Evolutionary conservation across 2,113 vertebrate genomes (phyloP).

Genomic region (Tetrao urogallus): DNA sequence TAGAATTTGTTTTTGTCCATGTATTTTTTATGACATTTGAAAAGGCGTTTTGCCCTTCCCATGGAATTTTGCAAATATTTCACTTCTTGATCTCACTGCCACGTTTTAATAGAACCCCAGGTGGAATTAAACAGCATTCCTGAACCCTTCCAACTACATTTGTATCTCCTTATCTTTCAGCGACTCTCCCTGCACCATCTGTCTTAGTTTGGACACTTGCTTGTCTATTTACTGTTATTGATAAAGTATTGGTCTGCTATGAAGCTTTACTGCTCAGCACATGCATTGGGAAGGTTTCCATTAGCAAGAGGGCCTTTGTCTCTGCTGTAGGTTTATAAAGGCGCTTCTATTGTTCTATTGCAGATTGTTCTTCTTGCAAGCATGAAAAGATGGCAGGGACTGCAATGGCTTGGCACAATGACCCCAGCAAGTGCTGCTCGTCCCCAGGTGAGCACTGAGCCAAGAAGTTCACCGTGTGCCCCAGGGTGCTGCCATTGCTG

Average conservation of each 20-base stretch:
- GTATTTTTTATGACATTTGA: too few relatives aligned
- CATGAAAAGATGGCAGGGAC: not conserved
- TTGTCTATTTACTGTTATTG: not conserved
- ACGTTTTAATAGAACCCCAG: not conserved
- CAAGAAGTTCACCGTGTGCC: accelerated
- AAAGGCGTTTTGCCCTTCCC: not conserved
- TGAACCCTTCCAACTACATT: not conserved
- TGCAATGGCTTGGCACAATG: accelerated
- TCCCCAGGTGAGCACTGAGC: not conserved
- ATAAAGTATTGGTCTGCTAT: not conserved
- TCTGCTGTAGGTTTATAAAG: not conserved
- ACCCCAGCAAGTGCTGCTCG: not conserved
- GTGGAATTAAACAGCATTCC: not conserved
- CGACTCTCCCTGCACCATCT: not conserved
- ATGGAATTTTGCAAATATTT: not conserved
- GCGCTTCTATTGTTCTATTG: accelerated
- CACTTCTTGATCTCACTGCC: not conserved
- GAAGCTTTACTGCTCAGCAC: not conserved
- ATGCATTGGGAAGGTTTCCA: not conserved
- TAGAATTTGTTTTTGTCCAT: not conserved
- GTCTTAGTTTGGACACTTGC: not conserved
- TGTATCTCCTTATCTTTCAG: not conserved
- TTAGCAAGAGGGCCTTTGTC: not conserved
- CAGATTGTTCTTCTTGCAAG: not conserved
- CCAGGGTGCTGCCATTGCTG: not conserved